These are phyloP conservation scores for Columba livia DNA, from an alignment of 2,113 vertebrate genomes.

Conservation along the genomic window DNA sequence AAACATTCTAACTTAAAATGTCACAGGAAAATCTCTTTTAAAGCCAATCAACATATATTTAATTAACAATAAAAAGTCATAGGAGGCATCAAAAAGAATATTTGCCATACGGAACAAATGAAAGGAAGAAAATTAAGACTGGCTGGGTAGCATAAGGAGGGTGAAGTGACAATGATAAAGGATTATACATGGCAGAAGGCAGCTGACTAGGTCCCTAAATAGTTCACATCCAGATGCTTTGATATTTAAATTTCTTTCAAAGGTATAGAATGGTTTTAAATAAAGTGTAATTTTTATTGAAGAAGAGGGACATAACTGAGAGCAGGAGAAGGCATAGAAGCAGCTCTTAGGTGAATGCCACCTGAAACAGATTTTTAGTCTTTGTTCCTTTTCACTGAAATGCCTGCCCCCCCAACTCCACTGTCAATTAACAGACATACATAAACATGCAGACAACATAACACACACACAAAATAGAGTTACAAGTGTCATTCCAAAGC, in stretches of 20 bases:
- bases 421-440: background rate
- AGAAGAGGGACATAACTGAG: background rate
- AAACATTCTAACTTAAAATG: background rate
- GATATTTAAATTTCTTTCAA: background rate
- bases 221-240: background rate
- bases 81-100: background rate
- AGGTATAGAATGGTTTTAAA: background rate
- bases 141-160: background rate
- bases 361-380: background rate
- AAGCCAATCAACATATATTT: background rate
- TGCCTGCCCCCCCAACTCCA: background rate
- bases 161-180: background rate
- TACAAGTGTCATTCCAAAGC: background rate
- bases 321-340: background rate
- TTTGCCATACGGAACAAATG: background rate
- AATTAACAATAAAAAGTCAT: background rate
- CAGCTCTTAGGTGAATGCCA: background rate
- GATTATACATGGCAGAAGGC: background rate
- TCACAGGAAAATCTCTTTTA: background rate
- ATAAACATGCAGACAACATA: background rate
- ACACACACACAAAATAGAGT: background rate
- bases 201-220: background rate
- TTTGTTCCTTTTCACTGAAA: background rate
- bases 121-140: background rate
- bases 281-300: background rate